These are phyloP conservation scores for Lampris incognitus DNA, from an alignment of 2,113 vertebrate species.

Conservation along the genomic window DNA sequence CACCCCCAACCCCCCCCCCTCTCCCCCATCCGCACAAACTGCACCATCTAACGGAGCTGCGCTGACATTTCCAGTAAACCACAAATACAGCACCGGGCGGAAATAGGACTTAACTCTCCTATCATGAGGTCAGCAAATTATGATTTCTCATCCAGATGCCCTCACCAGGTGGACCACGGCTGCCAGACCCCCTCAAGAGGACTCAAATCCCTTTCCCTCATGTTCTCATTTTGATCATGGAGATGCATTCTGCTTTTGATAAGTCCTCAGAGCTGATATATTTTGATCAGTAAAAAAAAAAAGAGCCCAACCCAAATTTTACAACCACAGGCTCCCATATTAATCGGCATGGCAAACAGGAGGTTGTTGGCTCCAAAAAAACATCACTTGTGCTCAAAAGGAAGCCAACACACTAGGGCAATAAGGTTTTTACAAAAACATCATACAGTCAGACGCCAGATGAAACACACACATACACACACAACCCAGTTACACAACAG, in stretches of 20 bases:
- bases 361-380: neutral
- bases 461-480: neutral
- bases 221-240: too few species aligned
- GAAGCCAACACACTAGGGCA: neutral
- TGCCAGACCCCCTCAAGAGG: too few species aligned
- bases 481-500: conserved; percentile 5
- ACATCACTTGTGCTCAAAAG: neutral
- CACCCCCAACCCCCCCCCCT: conserved; percentile 14
- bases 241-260: too few species aligned
- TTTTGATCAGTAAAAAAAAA: too few species aligned
- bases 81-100: conserved; percentile 25
- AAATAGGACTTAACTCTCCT: neutral
- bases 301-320: too few species aligned
- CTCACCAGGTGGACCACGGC: too few species aligned
- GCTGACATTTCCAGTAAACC: conserved; percentile 57
- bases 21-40: conserved; percentile 54
- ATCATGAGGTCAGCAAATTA: neutral
- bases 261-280: too few species aligned
- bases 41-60: conserved; percentile 72
- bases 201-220: too few species aligned
- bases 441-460: neutral
- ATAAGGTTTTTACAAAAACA: neutral
- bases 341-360: neutral
- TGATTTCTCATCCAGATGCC: too few species aligned
- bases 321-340: neutral